Conservation (phyloP, 2,888 invertebrate genomes). For the Ligdia adustata region DNA sequence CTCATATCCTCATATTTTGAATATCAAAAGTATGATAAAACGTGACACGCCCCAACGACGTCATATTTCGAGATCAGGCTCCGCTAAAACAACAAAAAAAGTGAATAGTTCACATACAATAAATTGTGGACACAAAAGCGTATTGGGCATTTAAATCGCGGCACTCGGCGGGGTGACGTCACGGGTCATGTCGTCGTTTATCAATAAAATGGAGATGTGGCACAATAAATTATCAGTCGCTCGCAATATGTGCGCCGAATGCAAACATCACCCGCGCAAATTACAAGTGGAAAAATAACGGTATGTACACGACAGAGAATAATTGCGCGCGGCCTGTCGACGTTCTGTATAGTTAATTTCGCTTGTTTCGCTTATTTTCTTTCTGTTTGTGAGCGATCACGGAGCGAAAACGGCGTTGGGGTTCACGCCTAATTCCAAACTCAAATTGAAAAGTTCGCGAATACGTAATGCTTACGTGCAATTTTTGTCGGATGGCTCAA, state of each 20-base stretch:
- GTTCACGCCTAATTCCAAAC: slow-evolving; percentile 25
- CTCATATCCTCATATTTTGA: no score
- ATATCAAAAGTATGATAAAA: slow-evolving; percentile 1
- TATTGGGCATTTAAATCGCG: slow-evolving; percentile 49
- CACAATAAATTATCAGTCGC: slow-evolving; percentile 62
- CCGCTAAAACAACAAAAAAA: slow-evolving; percentile 2
- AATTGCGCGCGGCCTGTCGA: slow-evolving; percentile 61
- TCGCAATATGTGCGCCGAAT: slow-evolving; percentile 56
- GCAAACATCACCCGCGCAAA: slow-evolving; percentile 64
- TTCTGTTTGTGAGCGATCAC: slow-evolving; percentile 21
- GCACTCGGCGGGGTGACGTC: slow-evolving; percentile 45
- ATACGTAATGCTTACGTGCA: slow-evolving; percentile 27
- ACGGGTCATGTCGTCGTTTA: slow-evolving; percentile 52
- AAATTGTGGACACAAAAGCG: slow-evolving; percentile 48
- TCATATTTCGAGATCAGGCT: slow-evolving; percentile 25
- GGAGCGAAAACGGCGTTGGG: slow-evolving; percentile 1
- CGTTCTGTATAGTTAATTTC: slow-evolving; percentile 62
- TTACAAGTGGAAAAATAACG: slow-evolving; percentile 70
- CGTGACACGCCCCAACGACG: slow-evolving; percentile 15
- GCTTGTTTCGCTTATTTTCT: slow-evolving; percentile 49
- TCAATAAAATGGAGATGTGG: slow-evolving; percentile 65
- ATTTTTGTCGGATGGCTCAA: slow-evolving; percentile 21
- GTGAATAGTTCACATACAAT: slow-evolving; percentile 43
- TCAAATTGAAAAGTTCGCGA: slow-evolving; percentile 31
- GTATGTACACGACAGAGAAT: slow-evolving; percentile 62